Percentiles rank a stretch among this genome's conserved stretches.
phyloP scores from a whole-genome alignment of 2,888 invertebrate species.

The Dysmachus trigonus region DNA sequence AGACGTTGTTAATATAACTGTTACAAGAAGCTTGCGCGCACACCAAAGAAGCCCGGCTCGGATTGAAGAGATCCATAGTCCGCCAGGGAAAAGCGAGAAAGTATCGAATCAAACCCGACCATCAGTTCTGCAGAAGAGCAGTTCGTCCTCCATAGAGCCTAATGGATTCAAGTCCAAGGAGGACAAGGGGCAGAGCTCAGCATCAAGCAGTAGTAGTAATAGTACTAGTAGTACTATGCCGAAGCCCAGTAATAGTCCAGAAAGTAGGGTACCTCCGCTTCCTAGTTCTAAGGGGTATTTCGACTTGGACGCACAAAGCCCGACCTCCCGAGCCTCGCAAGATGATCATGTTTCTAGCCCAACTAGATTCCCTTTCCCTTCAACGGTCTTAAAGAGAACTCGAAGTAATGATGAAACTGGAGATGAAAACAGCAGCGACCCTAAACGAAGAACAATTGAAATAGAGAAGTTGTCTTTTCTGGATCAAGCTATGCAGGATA shows the following conservation, averaged over 20 bases:
- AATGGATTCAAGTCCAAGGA: conserved; percentile 2
- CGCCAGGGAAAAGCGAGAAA: background rate
- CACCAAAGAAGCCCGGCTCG: conserved; percentile 1
- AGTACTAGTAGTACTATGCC: background rate
- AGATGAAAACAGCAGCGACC: conserved; percentile 32
- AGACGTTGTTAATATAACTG: conserved; percentile 60
- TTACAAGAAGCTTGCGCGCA: conserved; percentile 57
- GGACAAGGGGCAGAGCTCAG: background rate
- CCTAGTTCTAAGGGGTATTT: conserved; percentile 53
- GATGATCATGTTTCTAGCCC: background rate
- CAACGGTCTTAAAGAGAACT: background rate
- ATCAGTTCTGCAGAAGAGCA: conserved; percentile 49
- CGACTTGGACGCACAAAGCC: conserved; percentile 43
- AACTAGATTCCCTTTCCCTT: background rate
- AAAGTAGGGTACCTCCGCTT: conserved; percentile 52
- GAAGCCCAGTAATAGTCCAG: background rate
- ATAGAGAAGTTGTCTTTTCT: conserved; percentile 36
- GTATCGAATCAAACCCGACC: conserved; percentile 21
- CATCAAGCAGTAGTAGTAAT: background rate
- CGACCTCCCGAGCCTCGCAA: background rate
- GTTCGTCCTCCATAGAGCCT: background rate
- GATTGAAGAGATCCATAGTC: background rate
- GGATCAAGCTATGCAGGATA: conserved; percentile 40
- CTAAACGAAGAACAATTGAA: conserved; percentile 50
- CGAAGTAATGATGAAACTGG: background rate